Conservation (phyloP, 1,140 invertebrate species). For the Tenebrio molitor region DNA sequence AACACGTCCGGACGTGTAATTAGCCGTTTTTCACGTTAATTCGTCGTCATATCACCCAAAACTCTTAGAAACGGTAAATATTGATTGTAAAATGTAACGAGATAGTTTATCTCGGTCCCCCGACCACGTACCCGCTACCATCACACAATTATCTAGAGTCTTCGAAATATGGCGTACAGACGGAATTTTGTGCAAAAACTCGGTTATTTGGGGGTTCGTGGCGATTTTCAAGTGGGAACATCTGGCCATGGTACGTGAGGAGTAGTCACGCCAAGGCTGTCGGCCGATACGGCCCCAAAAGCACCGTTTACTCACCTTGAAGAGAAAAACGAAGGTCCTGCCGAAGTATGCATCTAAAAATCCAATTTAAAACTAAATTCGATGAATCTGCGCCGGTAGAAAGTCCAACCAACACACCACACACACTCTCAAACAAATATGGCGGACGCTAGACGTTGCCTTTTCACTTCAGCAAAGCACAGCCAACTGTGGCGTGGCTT, state of each 20-base stretch:
- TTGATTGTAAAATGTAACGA: no score
- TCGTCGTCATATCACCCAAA: no score
- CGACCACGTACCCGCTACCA: no score
- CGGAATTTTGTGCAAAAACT: background rate
- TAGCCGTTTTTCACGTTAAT: no score
- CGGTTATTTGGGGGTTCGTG: background rate
- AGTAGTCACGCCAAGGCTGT: background rate
- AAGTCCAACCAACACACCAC: constrained; percentile 28
- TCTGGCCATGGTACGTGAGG: constrained; percentile 4
- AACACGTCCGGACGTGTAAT: no score
- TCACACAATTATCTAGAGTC: no score
- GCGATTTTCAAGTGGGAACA: background rate
- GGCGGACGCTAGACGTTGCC: constrained; percentile 18
- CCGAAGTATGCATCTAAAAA: constrained; percentile 22
- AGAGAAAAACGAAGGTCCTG: constrained; percentile 1
- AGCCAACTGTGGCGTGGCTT: constrained; percentile 25
- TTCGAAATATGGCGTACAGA: no score
- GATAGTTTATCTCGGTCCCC: no score
- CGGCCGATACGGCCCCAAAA: background rate
- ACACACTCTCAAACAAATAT: constrained; percentile 40
- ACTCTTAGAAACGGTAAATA: no score
- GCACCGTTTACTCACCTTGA: background rate
- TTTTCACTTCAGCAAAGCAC: constrained; percentile 12
- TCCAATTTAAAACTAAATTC: background rate
- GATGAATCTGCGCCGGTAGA: background rate